Percentiles rank a stretch among this genome's conserved stretches.
phyloP scores from a whole-genome alignment of 2,113 vertebrate genomes.

The Paradoxurus hermaphroditus region DNA sequence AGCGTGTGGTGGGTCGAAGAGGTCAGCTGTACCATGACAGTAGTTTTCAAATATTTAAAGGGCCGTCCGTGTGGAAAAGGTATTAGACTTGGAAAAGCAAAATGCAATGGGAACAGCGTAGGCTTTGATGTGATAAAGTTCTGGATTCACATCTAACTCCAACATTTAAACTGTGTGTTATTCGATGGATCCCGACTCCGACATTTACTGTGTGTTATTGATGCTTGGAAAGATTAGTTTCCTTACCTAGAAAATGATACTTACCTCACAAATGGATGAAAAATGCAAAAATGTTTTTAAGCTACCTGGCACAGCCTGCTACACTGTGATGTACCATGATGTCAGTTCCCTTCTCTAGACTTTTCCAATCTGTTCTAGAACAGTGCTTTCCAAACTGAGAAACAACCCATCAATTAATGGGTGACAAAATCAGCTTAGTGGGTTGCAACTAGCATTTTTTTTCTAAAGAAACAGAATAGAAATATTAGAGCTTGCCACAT shows the following conservation, averaged over 20 bases:
- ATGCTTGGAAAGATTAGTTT: constrained; percentile 11
- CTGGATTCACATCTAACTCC: background rate
- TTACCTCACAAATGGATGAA: constrained; percentile 49
- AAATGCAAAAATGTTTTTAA: constrained; percentile 49
- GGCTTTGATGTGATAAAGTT: background rate
- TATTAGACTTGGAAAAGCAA: constrained; percentile 32
- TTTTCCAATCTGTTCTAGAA: constrained; percentile 43
- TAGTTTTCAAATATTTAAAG: constrained; percentile 11
- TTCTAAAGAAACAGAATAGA: background rate
- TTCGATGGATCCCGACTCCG: background rate
- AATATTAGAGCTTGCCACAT: background rate
- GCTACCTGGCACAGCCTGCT: background rate
- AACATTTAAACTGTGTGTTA: constrained; percentile 28
- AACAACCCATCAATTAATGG: background rate
- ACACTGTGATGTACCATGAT: background rate
- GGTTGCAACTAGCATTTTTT: background rate
- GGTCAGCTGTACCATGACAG: background rate
- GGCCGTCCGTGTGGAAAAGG: background rate
- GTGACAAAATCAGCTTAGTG: constrained; percentile 12
- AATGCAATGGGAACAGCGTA: background rate
- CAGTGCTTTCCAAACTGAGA: constrained; percentile 34
- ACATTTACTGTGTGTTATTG: constrained; percentile 32
- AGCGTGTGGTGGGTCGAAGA: background rate
- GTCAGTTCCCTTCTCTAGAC: background rate
- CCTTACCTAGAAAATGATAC: constrained; percentile 38